A percentile compares a stretch with the other conserved stretches of the same genome.
phyloP scores from a whole-genome alignment of 1,140 invertebrate species.

The Philopotamus ludificatus region DNA sequence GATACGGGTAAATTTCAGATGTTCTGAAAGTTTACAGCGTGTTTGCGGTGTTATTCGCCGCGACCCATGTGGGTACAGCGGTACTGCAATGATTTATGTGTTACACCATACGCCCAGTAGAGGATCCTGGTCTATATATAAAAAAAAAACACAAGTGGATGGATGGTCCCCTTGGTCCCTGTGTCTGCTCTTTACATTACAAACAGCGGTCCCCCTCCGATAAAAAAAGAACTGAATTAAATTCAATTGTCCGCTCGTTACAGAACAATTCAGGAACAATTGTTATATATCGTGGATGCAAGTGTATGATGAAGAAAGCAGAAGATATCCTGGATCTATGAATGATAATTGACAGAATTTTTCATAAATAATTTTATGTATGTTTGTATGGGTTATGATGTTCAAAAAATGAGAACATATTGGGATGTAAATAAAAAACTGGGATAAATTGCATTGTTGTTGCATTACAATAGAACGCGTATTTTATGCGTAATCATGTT shows the following conservation, averaged over 20 bases:
- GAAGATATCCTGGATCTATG: too few species aligned
- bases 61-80: background rate
- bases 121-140: background rate
- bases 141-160: conserved; percentile 11
- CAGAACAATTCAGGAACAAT: conserved; percentile 23
- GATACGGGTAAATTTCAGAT: too few species aligned
- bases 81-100: background rate
- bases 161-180: background rate
- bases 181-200: background rate
- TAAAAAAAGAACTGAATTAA: conserved; percentile 35
- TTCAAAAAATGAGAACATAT: conserved; percentile 19
- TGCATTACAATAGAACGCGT: conserved; percentile 30
- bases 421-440: conserved; percentile 14
- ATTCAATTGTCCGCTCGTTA: conserved; percentile 41
- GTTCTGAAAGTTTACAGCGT: too few species aligned
- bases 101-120: background rate
- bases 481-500: conserved; percentile 38
- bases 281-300: too few species aligned
- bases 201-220: conserved; percentile 1
- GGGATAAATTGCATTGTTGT: conserved; percentile 7
- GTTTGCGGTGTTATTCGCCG: background rate
- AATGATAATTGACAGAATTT: too few species aligned
- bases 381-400: too few species aligned
- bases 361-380: too few species aligned
- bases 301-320: too few species aligned